Base-by-base conservation (phyloP, 2,888 invertebrate species). In the Pogonocherus hispidulus region DNA sequence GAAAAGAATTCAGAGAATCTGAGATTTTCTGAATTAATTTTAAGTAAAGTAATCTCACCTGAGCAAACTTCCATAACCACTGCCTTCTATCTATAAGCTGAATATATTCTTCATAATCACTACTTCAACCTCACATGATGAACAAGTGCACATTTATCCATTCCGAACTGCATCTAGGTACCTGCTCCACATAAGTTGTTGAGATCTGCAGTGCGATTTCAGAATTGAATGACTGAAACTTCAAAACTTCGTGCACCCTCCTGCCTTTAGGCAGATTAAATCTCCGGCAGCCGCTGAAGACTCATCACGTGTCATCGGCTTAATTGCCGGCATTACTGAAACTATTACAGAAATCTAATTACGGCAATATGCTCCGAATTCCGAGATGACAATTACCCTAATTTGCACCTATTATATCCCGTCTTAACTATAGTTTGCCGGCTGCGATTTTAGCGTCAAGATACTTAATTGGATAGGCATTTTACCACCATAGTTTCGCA, bases 291-390 rank as follows among this genome's bases (percentile, higher is more conserved):
- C 78, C 76, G 75, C 70, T 79, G 78, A 79, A 78, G 80, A 73
- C 76, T 81, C 79, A 81, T 82, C 81, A 80, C 80, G 79, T 81
- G 81, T 83, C 83, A 82, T 82, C 82, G 77, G 76, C 76, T 78
- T 82, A 83, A 83, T 83, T 83, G 81, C 80, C 81, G 76, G 80
- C 82, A 81, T 82, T 83, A 82, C 82, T 79, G 79, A 82, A 84
- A 83, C 84, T 83, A 83, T 84, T 84, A 83, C 81, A 71, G 81
- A 82, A 84, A 84, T 83, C 84, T 83, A 84, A 84, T 84, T 84
- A 83, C 81, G 72, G 80, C 83, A 83, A 84, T 84, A 84, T 82
- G 83, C 81, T 81, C 72, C 82, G 81, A 84, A 83, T 84, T 84
- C 83, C 79, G 80, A 84, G 83, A 83, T 82, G 83, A 82, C 83